Conservation (phyloP, 2,888 invertebrate genomes). For the Ectemnius continuus region DNA sequence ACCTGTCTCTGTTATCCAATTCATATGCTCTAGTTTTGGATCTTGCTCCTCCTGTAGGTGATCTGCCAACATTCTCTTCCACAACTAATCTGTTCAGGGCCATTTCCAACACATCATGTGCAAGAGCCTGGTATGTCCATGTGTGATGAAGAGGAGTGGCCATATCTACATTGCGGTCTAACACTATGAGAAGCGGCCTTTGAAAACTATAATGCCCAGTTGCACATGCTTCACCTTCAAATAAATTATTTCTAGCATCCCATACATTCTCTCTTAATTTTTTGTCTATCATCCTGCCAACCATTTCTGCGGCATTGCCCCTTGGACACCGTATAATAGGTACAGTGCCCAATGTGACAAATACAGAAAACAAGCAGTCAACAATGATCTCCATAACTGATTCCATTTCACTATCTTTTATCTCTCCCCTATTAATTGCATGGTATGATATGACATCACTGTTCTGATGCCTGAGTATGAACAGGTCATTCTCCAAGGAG, state of each 20-base stretch:
- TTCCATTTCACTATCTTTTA: constrained; percentile 97
- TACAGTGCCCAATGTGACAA: constrained; percentile 93
- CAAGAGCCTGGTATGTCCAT: constrained; percentile 99
- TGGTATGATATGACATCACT: constrained; percentile 95
- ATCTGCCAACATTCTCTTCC: constrained; percentile 81
- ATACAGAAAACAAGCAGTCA: constrained; percentile 97
- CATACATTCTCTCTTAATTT: constrained; percentile 97
- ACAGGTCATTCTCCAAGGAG: constrained; percentile 98
- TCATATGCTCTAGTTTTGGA: constrained; percentile 93
- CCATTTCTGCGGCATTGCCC: constrained; percentile 99
- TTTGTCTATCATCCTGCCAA: constrained; percentile 97
- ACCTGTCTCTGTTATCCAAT: constrained; percentile 91
- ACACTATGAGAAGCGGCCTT: constrained; percentile 92
- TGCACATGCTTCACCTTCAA: constrained; percentile 91
- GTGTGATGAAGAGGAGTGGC: constrained; percentile 99
- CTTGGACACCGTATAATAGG: constrained; percentile 88
- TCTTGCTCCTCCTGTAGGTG: constrained; percentile 82
- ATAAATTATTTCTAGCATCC: constrained; percentile 97
- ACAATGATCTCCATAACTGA: constrained; percentile 95
- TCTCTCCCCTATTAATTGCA: constrained; percentile 95
- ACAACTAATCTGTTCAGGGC: constrained; percentile 90
- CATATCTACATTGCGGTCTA: constrained; percentile 97
- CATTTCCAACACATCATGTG: constrained; percentile 96
- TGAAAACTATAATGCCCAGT: constrained; percentile 89
- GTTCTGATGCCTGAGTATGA: constrained; percentile 94